Evolutionary conservation across 1,140 invertebrate genomes (phyloP).

Genomic region (Zaprionus ornatus): DNA sequence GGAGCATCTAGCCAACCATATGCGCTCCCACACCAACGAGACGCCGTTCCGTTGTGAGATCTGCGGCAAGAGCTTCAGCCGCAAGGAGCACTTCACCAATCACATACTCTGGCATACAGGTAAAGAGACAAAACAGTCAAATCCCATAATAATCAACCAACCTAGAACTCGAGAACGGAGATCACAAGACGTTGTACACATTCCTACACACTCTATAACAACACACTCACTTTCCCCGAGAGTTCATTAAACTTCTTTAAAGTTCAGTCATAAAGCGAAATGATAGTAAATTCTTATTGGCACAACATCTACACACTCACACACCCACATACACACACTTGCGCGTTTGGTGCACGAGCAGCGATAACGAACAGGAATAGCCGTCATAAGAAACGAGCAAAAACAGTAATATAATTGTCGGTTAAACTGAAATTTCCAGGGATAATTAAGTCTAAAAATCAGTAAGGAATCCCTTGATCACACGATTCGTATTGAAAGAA

Average conservation of each 20-base stretch:
- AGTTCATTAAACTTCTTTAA: not conserved
- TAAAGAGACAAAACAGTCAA: slow-evolving; percentile 80
- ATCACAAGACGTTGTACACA: slow-evolving; percentile 12
- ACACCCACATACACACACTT: slow-evolving; percentile 38
- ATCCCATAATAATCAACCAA: not conserved
- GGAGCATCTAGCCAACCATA: slow-evolving; percentile 93
- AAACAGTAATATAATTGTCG: not conserved
- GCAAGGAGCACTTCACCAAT: slow-evolving; percentile 93
- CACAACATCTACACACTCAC: slow-evolving; percentile 24
- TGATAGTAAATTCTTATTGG: not conserved
- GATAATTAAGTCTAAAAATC: not conserved
- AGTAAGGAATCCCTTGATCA: not conserved
- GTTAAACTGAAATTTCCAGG: not conserved
- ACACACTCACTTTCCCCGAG: not conserved
- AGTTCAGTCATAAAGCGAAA: not conserved
- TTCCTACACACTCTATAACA: not conserved
- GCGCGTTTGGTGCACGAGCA: slow-evolving; percentile 53
- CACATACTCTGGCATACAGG: slow-evolving; percentile 93
- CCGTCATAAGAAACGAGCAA: not conserved
- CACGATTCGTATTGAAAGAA: not conserved
- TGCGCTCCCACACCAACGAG: slow-evolving; percentile 91
- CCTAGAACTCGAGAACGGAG: slow-evolving; percentile 9
- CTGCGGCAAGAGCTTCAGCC: slow-evolving; percentile 94
- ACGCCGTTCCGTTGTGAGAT: slow-evolving; percentile 91
- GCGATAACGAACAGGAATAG: slow-evolving; percentile 59